Evolutionary conservation across 2,797 vertebrate genomes (phyloP).

Genomic region (Sebastes kiyomatsui): DNA sequence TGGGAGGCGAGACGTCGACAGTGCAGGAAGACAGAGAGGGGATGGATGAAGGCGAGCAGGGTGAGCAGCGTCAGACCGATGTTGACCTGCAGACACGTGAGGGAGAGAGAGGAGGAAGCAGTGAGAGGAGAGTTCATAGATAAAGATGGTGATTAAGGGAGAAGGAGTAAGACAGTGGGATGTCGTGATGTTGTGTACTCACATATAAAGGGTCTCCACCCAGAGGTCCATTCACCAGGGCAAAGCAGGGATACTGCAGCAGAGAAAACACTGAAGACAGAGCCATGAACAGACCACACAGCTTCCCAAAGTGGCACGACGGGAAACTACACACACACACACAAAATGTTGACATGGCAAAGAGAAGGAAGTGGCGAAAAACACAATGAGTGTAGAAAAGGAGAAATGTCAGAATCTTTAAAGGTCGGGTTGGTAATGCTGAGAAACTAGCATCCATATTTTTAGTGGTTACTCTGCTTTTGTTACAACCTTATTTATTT

Average conservation of each 20-base stretch:
- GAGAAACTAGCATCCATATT: background rate
- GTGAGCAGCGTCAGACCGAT: slow-evolving; percentile 81
- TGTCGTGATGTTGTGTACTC: slow-evolving; percentile 64
- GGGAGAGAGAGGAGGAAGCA: background rate
- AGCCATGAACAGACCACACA: slow-evolving; percentile 88
- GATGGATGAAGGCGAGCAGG: slow-evolving; percentile 86
- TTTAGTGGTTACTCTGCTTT: background rate
- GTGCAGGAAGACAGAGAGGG: slow-evolving; percentile 81
- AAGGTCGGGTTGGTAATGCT: background rate
- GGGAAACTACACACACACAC: slow-evolving; percentile 85
- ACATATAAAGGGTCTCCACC: slow-evolving; percentile 87
- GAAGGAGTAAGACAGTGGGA: background rate
- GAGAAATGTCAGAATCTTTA: background rate
- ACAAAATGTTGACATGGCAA: background rate
- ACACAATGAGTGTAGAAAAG: background rate
- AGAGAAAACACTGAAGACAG: slow-evolving; percentile 88
- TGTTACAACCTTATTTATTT: background rate
- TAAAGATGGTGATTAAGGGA: background rate
- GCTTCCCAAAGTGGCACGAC: slow-evolving; percentile 89
- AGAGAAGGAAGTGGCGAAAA: background rate
- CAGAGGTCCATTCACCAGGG: slow-evolving; percentile 84
- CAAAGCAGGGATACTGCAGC: slow-evolving; percentile 89
- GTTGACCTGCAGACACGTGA: slow-evolving; percentile 83
- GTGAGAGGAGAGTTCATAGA: background rate
- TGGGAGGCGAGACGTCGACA: slow-evolving; percentile 66